Percentiles rank a stretch among this genome's conserved stretches.
phyloP scores from a whole-genome alignment of 2,888 invertebrate genomes.

The Platycnemis pennipes region DNA sequence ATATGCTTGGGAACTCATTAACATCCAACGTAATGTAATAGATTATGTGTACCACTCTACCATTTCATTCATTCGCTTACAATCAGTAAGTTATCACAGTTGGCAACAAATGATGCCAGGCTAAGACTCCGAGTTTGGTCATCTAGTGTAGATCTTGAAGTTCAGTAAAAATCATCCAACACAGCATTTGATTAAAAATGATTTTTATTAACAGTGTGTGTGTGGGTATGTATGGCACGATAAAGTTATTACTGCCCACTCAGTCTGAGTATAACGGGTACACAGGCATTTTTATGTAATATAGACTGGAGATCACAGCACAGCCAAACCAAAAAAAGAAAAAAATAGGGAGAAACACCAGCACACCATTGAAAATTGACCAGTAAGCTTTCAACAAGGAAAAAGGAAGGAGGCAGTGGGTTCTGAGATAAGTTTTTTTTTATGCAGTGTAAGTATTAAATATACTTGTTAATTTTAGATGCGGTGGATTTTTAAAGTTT shows the following conservation, averaged over 20 bases:
- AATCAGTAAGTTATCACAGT: not conserved
- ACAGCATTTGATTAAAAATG: constrained; percentile 65
- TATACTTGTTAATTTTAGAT: constrained; percentile 60
- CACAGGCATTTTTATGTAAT: constrained; percentile 67
- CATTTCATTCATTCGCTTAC: not conserved
- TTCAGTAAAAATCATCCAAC: constrained; percentile 57
- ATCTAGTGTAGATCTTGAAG: constrained; percentile 34
- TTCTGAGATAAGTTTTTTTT: constrained; percentile 63
- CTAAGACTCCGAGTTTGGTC: not conserved
- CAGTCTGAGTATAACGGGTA: constrained; percentile 68
- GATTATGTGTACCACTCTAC: not conserved
- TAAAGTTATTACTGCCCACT: constrained; percentile 68
- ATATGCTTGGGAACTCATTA: not conserved
- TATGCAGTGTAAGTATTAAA: constrained; percentile 57
- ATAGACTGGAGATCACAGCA: constrained; percentile 68
- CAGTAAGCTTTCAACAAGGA: constrained; percentile 67
- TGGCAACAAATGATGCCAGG: not conserved
- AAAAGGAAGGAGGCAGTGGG: constrained; percentile 67
- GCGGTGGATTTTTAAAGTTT: constrained; percentile 46
- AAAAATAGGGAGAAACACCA: constrained; percentile 67
- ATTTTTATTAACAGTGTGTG: constrained; percentile 68
- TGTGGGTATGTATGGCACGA: constrained; percentile 68
- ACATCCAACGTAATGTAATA: not conserved
- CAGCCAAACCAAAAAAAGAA: constrained; percentile 62
- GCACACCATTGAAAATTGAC: constrained; percentile 68